phyloP scores from a whole-genome alignment of 2,888 invertebrate species.

The Podabrus alpinus region DNA sequence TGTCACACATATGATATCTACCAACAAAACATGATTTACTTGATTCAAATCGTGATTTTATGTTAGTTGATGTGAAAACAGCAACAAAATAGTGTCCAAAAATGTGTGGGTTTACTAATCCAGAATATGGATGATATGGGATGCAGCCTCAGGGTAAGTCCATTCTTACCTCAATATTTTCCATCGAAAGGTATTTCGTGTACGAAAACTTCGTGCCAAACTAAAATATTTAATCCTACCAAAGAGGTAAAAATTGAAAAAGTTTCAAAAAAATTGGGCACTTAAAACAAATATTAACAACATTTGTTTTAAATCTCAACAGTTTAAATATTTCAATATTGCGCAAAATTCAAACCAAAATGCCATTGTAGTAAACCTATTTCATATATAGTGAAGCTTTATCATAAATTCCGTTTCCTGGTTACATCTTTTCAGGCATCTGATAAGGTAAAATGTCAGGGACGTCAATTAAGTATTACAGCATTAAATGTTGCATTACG shows the following conservation, averaged over 20 bases:
- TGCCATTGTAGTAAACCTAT: not conserved
- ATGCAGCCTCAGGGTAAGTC: not conserved
- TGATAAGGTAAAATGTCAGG: not conserved
- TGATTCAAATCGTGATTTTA: slow-evolving; percentile 43
- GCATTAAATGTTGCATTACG: not conserved
- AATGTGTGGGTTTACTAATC: not conserved
- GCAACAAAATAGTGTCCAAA: slow-evolving; percentile 21
- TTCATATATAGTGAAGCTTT: not conserved
- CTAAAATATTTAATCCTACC: not conserved
- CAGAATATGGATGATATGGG: not conserved
- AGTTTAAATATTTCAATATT: not conserved
- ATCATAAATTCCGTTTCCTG: not conserved
- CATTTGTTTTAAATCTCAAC: not conserved
- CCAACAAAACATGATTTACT: slow-evolving; percentile 47
- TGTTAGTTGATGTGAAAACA: slow-evolving; percentile 34
- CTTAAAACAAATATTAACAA: not conserved
- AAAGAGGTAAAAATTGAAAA: not conserved
- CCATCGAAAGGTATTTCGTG: not conserved
- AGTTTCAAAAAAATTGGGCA: too few species aligned
- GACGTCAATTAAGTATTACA: not conserved
- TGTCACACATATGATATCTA: slow-evolving; percentile 46
- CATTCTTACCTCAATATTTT: not conserved
- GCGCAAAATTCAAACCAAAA: not conserved
- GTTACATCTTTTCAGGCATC: not conserved
- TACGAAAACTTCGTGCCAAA: not conserved